Conservation (phyloP, 2,113 vertebrate species). For the Epinephelus lanceolatus region DNA sequence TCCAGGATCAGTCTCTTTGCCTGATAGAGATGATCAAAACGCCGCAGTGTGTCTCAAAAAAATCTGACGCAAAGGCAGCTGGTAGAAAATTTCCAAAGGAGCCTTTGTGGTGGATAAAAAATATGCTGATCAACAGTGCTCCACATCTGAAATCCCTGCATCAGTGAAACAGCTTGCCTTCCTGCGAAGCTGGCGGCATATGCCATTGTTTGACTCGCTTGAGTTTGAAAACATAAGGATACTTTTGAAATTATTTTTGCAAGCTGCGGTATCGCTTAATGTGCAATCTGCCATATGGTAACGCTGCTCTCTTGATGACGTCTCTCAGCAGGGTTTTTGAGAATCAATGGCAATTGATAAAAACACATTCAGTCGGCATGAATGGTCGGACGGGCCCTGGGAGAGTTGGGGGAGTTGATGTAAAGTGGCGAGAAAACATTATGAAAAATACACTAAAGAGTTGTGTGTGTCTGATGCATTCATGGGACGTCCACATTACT, state of each 20-base stretch:
- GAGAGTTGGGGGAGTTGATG: background rate
- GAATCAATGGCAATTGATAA: background rate
- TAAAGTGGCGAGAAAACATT: background rate
- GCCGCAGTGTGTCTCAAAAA: background rate
- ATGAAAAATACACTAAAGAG: background rate
- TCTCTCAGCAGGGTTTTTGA: background rate
- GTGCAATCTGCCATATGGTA: slow-evolving; percentile 2
- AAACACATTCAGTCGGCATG: background rate
- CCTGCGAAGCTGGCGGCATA: background rate
- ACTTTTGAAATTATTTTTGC: background rate
- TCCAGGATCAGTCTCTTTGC: background rate
- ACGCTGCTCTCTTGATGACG: background rate
- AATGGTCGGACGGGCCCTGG: background rate
- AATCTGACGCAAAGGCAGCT: background rate
- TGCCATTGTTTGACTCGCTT: background rate
- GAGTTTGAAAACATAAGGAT: slow-evolving; percentile 1
- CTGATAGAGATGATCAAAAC: slow-evolving; percentile 37
- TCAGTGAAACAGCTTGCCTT: slow-evolving; percentile 5
- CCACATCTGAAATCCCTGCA: slow-evolving; percentile 15
- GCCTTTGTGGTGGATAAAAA: slow-evolving; percentile 23
- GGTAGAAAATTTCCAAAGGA: background rate
- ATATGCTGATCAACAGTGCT: background rate
- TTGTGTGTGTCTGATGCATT: background rate
- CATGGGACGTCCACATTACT: background rate
- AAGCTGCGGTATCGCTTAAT: background rate